Percentiles rank a stretch among this genome's conserved stretches.
Evolutionary conservation across 2,113 vertebrate genomes (phyloP).

Genomic region (Syrmaticus mikado): DNA sequence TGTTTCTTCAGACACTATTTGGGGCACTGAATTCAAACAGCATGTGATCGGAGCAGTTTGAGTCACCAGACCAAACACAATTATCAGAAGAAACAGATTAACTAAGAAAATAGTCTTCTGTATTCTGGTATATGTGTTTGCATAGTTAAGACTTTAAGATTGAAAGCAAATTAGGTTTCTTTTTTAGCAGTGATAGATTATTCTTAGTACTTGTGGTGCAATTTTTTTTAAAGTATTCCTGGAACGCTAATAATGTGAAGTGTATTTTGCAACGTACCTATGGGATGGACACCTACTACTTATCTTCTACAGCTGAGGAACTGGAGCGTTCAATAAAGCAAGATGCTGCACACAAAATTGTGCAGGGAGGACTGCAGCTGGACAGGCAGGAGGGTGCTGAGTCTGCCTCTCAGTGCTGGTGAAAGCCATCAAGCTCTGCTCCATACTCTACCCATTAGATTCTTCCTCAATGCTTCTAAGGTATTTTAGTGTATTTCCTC

Average conservation of each 20-base stretch:
- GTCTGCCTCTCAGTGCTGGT: neutral
- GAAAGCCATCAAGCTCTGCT: neutral
- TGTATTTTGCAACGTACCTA: conserved; percentile 8
- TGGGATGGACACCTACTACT: neutral
- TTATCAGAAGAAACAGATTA: conserved; percentile 46
- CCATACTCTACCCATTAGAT: neutral
- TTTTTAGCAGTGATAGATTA: conserved; percentile 17
- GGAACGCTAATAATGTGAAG: conserved; percentile 8
- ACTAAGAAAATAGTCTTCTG: conserved; percentile 13
- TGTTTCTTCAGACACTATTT: neutral
- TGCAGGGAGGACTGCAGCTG: neutral
- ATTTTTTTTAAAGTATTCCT: conserved; percentile 19
- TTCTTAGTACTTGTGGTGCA: neutral
- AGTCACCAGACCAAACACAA: neutral
- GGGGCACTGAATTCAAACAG: neutral
- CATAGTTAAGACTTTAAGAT: neutral
- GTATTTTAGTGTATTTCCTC: neutral
- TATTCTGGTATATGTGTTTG: neutral
- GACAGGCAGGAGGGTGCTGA: neutral
- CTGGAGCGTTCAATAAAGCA: neutral
- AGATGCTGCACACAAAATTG: neutral
- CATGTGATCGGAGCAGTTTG: neutral
- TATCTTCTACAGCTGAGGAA: neutral
- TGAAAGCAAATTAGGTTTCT: neutral
- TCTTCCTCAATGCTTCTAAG: neutral